Evolutionary conservation across 2,888 invertebrate species (phyloP).

Genomic region (Aphidoletes aphidimyza): DNA sequence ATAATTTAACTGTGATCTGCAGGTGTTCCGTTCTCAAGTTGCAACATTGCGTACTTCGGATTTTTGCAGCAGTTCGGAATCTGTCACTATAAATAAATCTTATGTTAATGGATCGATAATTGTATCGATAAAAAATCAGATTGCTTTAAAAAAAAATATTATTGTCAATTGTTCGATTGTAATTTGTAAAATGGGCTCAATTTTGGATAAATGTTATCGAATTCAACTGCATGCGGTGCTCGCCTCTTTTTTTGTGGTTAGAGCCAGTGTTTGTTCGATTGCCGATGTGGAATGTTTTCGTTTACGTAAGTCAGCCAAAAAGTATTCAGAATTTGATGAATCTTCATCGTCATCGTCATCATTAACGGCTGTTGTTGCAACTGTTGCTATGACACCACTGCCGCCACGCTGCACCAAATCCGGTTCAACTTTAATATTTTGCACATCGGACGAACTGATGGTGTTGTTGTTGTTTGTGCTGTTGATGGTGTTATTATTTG

Average conservation of each 20-base stretch:
- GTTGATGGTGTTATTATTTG: neutral
- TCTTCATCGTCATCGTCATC: slow-evolving; percentile 20
- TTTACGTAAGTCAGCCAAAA: slow-evolving; percentile 54
- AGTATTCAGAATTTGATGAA: slow-evolving; percentile 23
- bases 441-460: slow-evolving; percentile 22
- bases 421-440: slow-evolving; percentile 57
- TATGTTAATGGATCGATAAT: slow-evolving; percentile 16
- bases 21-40: neutral
- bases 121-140: neutral
- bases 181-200: neutral
- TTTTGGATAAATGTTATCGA: neutral
- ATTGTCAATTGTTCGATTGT: slow-evolving; percentile 10
- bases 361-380: slow-evolving; percentile 11
- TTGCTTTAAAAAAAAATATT: neutral
- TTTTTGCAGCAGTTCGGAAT: neutral
- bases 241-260: slow-evolving; percentile 51
- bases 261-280: slow-evolving; percentile 32
- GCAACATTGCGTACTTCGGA: no score
- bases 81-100: slow-evolving; percentile 8
- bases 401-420: slow-evolving; percentile 53
- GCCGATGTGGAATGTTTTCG: slow-evolving; percentile 54
- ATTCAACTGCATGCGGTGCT: slow-evolving; percentile 37
- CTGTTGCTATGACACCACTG: slow-evolving; percentile 39
- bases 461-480: slow-evolving; percentile 31
- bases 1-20: neutral